Base-by-base conservation (phyloP, 2,113 vertebrate species). In the Cephalophus harveyi region DNA sequence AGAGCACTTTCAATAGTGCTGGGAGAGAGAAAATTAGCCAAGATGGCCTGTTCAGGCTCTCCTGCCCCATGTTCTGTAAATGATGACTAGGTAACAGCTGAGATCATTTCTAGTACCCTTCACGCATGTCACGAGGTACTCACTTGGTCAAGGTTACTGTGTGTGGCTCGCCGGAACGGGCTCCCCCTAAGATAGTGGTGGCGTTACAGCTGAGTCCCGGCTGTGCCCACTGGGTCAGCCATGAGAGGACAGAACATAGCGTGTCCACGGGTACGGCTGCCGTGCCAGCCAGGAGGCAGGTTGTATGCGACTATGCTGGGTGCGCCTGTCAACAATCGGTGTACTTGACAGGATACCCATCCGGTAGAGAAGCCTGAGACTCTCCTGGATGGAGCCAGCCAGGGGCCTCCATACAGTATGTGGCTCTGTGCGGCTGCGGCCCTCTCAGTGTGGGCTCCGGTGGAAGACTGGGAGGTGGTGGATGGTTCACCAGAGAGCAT, bases 361-460 rank as follows among this genome's bases (percentile, higher is more conserved):
- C n/a, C 0, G 2, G 64, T 11, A 36, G 64, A 36, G 19, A 71
- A 36, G 64, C 64, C 64, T 21, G 19, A 71, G 64, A 12, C n/a
- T 36, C n/a, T 9, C 5, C 64, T 6, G 64, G 17, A 5, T 71
- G 64, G n/a, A 36, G 64, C 64, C 19, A 36, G 64, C 64, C 64
- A 12, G 64, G 10, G n/a, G n/a, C 64, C 64, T 3, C 64, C n/a
- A 0, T 5, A 11, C 5, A 21, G 64, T 11, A 71, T 5, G 17
- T 21, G 64, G 64, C 4, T 0, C 14, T 6, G 17, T 21, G 9
- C 2, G n/a, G n/a, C 64, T 36, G n/a, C 0, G 1, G 0, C n/a
- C 64, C 64, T 36, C 64, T 71, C 19, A 3, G n/a, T 0, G 64
- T 6, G 64, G 64, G n/a, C n/a, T 71, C 64, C 0, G 0, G n/a